Conservation (phyloP, 2,797 vertebrate species). For the Pristis pectinata region DNA sequence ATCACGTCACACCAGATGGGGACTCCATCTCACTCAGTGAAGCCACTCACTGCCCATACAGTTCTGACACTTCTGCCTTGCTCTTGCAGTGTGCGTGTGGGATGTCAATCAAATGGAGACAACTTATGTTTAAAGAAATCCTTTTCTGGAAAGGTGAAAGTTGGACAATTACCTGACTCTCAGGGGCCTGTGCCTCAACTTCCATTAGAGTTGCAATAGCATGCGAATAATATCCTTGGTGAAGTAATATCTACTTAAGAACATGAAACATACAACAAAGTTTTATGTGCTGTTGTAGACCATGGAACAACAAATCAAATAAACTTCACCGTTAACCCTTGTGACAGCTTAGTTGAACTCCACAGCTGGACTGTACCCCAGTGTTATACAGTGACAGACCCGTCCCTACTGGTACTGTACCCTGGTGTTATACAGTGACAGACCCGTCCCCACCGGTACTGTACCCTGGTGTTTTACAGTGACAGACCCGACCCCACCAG, state of each 20-base stretch:
- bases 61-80: background rate
- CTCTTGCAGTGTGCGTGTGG: background rate
- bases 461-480: no score
- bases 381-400: no score
- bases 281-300: background rate
- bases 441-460: no score
- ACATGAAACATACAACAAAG: background rate
- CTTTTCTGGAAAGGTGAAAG: background rate
- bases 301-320: background rate
- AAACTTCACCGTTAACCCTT: no score
- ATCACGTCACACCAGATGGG: no score
- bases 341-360: no score
- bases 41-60: background rate
- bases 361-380: no score
- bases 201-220: background rate
- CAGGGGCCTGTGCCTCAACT: background rate
- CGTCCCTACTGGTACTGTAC: no score
- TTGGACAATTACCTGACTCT: background rate
- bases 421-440: no score
- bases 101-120: background rate
- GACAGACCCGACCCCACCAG: no score
- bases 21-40: background rate
- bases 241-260: background rate
- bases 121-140: background rate
- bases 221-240: background rate